A percentile compares a stretch with the other conserved stretches of the same genome.
phyloP scores from a whole-genome alignment of 2,797 vertebrate genomes.

The Hoplostethus mediterraneus region DNA sequence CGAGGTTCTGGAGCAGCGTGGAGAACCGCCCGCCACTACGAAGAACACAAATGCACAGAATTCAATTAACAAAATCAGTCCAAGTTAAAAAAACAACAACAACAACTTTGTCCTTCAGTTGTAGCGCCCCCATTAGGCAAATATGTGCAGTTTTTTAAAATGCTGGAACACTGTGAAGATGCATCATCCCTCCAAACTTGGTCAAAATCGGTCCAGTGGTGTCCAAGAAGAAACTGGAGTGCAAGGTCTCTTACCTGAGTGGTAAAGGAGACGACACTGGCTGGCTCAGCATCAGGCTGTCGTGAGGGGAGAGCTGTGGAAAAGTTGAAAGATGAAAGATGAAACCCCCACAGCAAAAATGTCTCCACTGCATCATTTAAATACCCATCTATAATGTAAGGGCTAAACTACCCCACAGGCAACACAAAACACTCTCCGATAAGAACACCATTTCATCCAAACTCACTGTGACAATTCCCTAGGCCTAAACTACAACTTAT shows the following conservation, averaged over 20 bases:
- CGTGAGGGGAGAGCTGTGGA: constrained; percentile 94
- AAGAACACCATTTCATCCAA: constrained; percentile 1
- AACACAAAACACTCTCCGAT: not conserved
- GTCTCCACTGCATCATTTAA: constrained; percentile 41
- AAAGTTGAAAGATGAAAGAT: constrained; percentile 44
- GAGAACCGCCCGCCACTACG: constrained; percentile 94
- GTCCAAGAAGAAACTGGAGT: no score
- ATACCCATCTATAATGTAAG: constrained; percentile 42
- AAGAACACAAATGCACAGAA: not conserved
- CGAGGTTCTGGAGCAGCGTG: constrained; percentile 95
- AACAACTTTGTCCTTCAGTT: no score
- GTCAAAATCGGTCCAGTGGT: no score
- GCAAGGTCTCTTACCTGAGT: constrained; percentile 86
- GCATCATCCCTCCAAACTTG: no score
- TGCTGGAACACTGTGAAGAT: no score
- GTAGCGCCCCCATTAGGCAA: no score
- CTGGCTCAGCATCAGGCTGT: constrained; percentile 97
- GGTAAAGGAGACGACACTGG: constrained; percentile 96
- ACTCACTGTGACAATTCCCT: not conserved
- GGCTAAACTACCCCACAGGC: constrained; percentile 10
- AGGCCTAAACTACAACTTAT: not conserved
- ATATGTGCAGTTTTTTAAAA: no score
- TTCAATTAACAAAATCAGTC: not conserved
- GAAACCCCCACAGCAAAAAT: constrained; percentile 27
- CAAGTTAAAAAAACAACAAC: no score